These are phyloP conservation scores for Pachypsylla venusta DNA, from an alignment of 1,140 invertebrate species.

Conservation along the genomic window DNA sequence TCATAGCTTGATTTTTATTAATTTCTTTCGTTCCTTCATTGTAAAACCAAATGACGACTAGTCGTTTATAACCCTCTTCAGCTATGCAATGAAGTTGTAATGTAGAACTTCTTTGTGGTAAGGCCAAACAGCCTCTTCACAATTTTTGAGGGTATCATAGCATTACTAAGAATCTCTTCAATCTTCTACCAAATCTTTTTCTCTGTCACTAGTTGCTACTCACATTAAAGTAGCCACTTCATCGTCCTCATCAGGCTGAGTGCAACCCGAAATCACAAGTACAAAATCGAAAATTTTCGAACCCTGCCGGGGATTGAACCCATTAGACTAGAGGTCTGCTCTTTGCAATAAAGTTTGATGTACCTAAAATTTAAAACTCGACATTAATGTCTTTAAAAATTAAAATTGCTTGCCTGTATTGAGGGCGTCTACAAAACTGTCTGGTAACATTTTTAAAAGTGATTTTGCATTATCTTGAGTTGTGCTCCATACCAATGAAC, in stretches of 20 bases:
- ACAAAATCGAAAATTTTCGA: too few relatives aligned
- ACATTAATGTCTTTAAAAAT: too few relatives aligned
- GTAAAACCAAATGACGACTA: too few relatives aligned
- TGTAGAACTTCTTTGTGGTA: too few relatives aligned
- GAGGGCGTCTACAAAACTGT: constrained; percentile 75
- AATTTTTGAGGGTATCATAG: too few relatives aligned
- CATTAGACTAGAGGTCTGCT: neutral
- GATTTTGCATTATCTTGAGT: constrained; percentile 53
- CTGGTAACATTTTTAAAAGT: constrained; percentile 48
- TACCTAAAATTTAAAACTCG: neutral
- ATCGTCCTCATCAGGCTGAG: too few relatives aligned
- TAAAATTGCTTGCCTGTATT: constrained; percentile 65
- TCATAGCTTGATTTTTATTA: too few relatives aligned
- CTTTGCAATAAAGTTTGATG: constrained; percentile 3
- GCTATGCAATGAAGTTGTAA: neutral
- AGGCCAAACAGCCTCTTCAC: too few relatives aligned
- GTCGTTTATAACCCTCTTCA: constrained; percentile 12
- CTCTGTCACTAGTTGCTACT: neutral
- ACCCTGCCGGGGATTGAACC: neutral
- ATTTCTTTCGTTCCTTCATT: too few relatives aligned
- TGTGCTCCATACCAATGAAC: constrained; percentile 86
- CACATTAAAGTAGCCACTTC: too few relatives aligned
- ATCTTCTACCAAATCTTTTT: neutral
- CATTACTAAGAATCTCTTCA: too few relatives aligned
- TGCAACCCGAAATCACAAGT: too few relatives aligned